Evolutionary conservation across 2,797 vertebrate genomes (phyloP).

Genomic region (Sebastes itinus): DNA sequence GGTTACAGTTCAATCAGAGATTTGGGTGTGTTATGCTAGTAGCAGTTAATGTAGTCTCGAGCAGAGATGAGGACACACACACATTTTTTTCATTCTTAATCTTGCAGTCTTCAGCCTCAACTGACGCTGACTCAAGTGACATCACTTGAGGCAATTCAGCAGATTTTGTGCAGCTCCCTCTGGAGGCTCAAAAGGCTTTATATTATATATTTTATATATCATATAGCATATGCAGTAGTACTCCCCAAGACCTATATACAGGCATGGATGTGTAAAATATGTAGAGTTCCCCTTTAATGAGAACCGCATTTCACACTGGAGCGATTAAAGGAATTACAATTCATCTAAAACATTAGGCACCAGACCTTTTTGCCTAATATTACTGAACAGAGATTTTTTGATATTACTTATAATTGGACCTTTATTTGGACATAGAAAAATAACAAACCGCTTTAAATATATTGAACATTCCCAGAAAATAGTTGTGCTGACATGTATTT

Average conservation of each 20-base stretch:
- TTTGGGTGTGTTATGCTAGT: neutral
- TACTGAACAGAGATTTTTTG: too few species aligned
- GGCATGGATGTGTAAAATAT: neutral
- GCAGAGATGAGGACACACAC: neutral
- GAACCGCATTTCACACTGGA: neutral
- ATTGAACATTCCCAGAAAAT: neutral
- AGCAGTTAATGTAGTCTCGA: neutral
- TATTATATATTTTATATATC: neutral
- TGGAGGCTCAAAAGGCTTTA: neutral
- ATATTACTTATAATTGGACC: neutral
- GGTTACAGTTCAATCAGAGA: neutral
- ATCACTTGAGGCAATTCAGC: neutral
- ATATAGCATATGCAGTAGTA: neutral
- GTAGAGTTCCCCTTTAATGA: neutral
- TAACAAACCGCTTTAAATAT: neutral
- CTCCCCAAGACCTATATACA: neutral
- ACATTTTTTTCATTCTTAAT: neutral
- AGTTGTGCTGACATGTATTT: neutral
- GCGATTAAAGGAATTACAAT: neutral
- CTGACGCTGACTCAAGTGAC: neutral
- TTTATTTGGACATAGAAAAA: neutral
- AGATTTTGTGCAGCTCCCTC: neutral
- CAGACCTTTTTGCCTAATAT: neutral
- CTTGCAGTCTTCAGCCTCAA: neutral
- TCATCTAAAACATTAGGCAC: neutral